Evolutionary conservation across 2,888 invertebrate genomes (phyloP), one percentile per base, ranked within the genome.

Genomic region (Mesorhabditis sp.): DNA sequence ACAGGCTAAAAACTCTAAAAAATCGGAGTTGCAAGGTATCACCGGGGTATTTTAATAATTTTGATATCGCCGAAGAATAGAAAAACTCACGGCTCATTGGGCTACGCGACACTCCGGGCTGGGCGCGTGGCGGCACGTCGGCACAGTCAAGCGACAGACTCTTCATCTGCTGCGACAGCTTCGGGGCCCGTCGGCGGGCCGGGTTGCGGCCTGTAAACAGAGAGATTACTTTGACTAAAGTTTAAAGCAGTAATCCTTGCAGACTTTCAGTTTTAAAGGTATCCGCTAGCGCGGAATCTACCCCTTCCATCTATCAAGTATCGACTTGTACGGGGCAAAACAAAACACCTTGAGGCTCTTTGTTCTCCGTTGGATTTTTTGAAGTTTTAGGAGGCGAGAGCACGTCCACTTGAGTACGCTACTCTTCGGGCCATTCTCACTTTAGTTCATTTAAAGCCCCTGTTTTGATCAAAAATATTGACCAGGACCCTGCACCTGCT

Each of bases 151-250:
- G 70, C 10, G 84, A 84, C 43, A 83, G 75, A 5, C 82, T 82
- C 68, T 84, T 84, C 84, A 84, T 84, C 67, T 84, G 85, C 68
- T 83, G 81, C 7, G 80, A 76, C 68, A 84, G 78, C 68, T 83
- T 83, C 4, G 84, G 84, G 45, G 83, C 80, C 61, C 83, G 74
- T 13, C 79, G 79, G n/a, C 82, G 76, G 41, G 79, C 74, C 7
- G 72, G 58, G n/a, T 10, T n/a, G n/a, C 58, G 58, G n/a, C 58
- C 58, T 50, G 58, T 1, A 50, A 50, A 50, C 58, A 50, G n/a
- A 50, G n/a, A 50, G n/a, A 50, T 13, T 13, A 50, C 2, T 50
- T n/a, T 50, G 1, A 13, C 7, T 13, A 50, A 50, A n/a, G 7
- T 13, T n/a, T 13, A 50, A 50, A 2, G 58, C 58, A 50, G 58